phyloP scores from a whole-genome alignment of 2,888 invertebrate genomes.

The Coremacera marginata region DNA sequence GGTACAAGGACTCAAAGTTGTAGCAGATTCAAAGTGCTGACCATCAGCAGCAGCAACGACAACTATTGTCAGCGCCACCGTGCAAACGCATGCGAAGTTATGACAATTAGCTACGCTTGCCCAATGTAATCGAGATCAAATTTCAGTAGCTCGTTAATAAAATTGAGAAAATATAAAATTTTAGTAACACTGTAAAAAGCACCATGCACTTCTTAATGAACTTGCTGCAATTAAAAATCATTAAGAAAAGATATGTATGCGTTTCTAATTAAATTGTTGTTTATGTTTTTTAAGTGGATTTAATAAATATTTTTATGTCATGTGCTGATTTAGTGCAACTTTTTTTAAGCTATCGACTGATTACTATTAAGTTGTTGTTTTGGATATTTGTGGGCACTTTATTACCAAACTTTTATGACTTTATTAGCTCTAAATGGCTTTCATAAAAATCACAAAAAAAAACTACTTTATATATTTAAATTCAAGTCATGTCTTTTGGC shows the following conservation, averaged over 20 bases:
- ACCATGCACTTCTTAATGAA: conserved; percentile 7
- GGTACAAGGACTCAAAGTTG: not conserved
- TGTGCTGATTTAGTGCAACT: not conserved
- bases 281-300: not conserved
- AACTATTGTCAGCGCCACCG: conserved; percentile 2
- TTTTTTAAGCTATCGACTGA: not conserved
- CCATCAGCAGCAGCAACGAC: not conserved
- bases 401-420: not conserved
- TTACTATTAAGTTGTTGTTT: not conserved
- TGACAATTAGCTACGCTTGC: conserved; percentile 29
- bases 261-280: not conserved
- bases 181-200: not conserved
- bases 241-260: not conserved
- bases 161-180: not conserved
- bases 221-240: not conserved
- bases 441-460: not conserved
- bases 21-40: not conserved
- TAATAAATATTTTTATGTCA: not conserved
- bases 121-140: conserved; percentile 24
- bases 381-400: not conserved
- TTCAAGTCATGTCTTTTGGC: not conserved
- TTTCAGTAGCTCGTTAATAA: conserved; percentile 34
- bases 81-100: conserved; percentile 1
- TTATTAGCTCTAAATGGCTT: not conserved
- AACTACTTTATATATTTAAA: not conserved